phyloP scores from a whole-genome alignment of 1,140 invertebrate genomes.

The Lordiphosa collinella region DNA sequence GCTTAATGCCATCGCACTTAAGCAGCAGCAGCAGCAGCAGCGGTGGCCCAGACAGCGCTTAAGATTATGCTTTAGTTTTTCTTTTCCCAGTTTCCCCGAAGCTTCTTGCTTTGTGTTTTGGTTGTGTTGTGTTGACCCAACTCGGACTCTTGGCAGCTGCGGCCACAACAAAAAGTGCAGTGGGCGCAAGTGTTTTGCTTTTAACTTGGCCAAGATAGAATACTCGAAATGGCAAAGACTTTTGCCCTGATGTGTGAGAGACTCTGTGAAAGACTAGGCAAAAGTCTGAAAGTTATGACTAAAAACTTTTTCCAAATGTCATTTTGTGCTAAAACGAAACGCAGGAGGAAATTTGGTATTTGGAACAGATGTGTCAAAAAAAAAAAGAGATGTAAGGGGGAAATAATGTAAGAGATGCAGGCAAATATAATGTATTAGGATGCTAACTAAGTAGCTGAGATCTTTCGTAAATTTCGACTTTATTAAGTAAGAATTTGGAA shows the following conservation, averaged over 20 bases:
- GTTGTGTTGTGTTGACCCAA: constrained; percentile 34
- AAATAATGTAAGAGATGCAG: not conserved
- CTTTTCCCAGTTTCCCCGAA: constrained; percentile 7
- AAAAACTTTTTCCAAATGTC: constrained; percentile 14
- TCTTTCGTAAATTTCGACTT: too few relatives aligned
- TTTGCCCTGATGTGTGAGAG: constrained; percentile 1
- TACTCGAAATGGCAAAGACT: constrained; percentile 4
- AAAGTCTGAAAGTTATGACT: constrained; percentile 6
- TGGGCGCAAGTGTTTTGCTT: constrained; percentile 69
- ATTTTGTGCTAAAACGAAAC: constrained; percentile 11
- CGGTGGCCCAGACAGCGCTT: constrained; percentile 28
- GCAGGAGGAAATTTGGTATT: constrained; percentile 10
- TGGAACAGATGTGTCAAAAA: constrained; percentile 39
- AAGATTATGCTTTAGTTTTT: constrained; percentile 18
- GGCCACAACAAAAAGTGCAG: constrained; percentile 49
- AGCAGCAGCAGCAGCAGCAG: constrained; percentile 51
- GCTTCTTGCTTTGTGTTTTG: constrained; percentile 27
- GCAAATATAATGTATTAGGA: too few relatives aligned
- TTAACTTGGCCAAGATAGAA: constrained; percentile 50
- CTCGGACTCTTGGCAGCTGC: constrained; percentile 66
- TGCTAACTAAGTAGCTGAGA: too few relatives aligned
- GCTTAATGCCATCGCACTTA: constrained; percentile 72
- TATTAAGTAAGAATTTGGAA: too few relatives aligned
- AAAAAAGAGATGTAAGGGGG: too few relatives aligned
- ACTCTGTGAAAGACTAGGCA: not conserved